Evolutionary conservation across 1,140 invertebrate genomes (phyloP), one percentile per base, ranked within the genome.

Genomic region (Drosophila repleta): DNA sequence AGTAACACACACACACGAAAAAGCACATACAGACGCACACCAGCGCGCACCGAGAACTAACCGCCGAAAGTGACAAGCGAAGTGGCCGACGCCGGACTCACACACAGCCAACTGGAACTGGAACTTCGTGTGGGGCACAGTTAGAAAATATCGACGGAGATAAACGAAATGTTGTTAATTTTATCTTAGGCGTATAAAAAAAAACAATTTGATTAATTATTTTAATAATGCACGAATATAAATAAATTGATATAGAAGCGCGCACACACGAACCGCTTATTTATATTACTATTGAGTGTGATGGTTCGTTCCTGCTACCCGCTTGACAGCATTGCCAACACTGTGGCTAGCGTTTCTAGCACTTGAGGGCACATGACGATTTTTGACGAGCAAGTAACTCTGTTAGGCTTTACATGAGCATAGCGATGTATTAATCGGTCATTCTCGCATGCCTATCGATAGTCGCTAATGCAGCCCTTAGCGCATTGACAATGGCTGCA

Each of bases 191-290:
- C 35, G 35, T 67, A 68, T 39, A 45, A 62, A 29, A 26, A 24
- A 45, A 62, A 29, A 26, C 18, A 45, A 57, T 58, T 41, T 3
- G 58, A 58, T 46, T 24, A 57, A 43, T 37, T 67, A 66, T 57
- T 61, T 24, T n/a, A 29, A 21, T 24, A 11, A 37, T 61, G 8
- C 15, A 18, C 26, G 17, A 20, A 55, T 55, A 53, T 51, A 48
- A 60, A 15, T 21, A 37, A 68, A 29, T 72, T 48, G 26, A 13
- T 72, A 45, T 58, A 51, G 21, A 64, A 66, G 37, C 62, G 53
- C 49, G 70, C 49, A 62, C 65, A 49, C 65, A 73, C 70, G 70
- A 69, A 57, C 57, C 65, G 65, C 43, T 62, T 68, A 61, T 55
- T 67, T 73, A 62, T 45, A 62, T 45, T 73, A 67, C 69, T 62